Base-by-base conservation (phyloP, 1,140 invertebrate species). In the Nixonia krombeini region DNA sequence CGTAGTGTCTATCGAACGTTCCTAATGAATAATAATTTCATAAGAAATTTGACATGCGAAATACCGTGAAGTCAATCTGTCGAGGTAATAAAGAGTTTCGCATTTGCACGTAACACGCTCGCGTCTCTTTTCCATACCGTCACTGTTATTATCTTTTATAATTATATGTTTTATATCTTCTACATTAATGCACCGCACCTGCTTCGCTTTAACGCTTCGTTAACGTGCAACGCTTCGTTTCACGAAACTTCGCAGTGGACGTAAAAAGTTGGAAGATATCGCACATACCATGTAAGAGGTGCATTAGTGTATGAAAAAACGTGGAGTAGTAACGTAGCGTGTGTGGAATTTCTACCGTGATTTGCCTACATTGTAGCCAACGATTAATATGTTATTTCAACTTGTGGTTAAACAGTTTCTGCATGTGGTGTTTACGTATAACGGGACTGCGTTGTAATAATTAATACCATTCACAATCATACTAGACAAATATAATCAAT, bases 151-250 rank as follows among this genome's bases (percentile, higher is more conserved):
- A 73, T 66, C 71, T 72, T 46, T 71, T 46, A 65, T 72, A 70
- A 76, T 79, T 78, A 74, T 72, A 70, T 68, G 71, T 70, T 73
- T 73, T 73, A 70, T 78, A 72, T 72, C 61, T 70, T 49, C 50
- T 52, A 61, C 57, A 76, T 72, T 76, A 76, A 75, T 65, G 67
- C 68, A 64, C 69, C 68, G 63, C 78, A 80, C 73, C 76, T 80
- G 77, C 70, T 72, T 78, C 79, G 74, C 58, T 84, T 83, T 84
- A 83, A 84, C 79, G 82, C 80, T 81, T 80, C 77, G 82, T 82
- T 84, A 80, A 80, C 71, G 70, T 74, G 72, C 58, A 70, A 74
- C 74, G 78, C 74, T 78, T 59, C 53, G 78, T 65, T 76, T 70
- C 68, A 40, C 65, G 66, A 72, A 78, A 67, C 72, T 62, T 72